Percentiles rank a stretch among this genome's conserved stretches.
Evolutionary conservation across 1,140 invertebrate genomes (phyloP).

Genomic region (Potamilus streckersoni): DNA sequence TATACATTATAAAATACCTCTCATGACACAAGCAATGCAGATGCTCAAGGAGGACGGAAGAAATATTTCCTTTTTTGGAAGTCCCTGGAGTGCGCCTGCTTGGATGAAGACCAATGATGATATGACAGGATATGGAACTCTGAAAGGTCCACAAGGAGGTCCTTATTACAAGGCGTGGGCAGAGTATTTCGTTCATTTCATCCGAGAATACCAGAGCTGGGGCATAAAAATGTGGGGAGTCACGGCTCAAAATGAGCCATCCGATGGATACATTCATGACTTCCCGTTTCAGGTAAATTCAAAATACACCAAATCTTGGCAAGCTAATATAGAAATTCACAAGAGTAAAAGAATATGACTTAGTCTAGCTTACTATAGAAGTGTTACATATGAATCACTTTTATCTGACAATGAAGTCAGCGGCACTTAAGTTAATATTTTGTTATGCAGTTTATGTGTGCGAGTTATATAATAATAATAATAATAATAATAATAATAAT

Average conservation of each 20-base stretch:
- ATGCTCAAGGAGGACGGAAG: constrained; percentile 52
- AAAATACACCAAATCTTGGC: no score
- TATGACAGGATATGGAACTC: constrained; percentile 70
- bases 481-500: no score
- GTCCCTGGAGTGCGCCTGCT: constrained; percentile 85
- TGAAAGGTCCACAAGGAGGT: constrained; percentile 73
- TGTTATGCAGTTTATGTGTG: no score
- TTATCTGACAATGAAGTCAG: no score
- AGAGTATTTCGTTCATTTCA: constrained; percentile 82
- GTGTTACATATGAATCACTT: no score
- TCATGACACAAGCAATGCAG: constrained; percentile 72
- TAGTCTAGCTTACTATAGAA: no score
- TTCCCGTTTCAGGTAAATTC: constrained; percentile 74
- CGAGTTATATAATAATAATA: no score
- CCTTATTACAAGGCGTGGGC: constrained; percentile 84
- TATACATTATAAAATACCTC: constrained; percentile 74
- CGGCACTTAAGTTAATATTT: no score
- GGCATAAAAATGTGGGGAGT: constrained; percentile 75
- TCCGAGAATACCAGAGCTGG: constrained; percentile 72
- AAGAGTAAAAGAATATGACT: no score
- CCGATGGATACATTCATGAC: constrained; percentile 67
- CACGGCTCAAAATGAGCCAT: constrained; percentile 76
- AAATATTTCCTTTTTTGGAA: constrained; percentile 74
- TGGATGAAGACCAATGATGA: constrained; percentile 93
- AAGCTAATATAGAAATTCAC: no score